phyloP scores from a whole-genome alignment of 2,797 vertebrate species.

The Falco biarmicus region DNA sequence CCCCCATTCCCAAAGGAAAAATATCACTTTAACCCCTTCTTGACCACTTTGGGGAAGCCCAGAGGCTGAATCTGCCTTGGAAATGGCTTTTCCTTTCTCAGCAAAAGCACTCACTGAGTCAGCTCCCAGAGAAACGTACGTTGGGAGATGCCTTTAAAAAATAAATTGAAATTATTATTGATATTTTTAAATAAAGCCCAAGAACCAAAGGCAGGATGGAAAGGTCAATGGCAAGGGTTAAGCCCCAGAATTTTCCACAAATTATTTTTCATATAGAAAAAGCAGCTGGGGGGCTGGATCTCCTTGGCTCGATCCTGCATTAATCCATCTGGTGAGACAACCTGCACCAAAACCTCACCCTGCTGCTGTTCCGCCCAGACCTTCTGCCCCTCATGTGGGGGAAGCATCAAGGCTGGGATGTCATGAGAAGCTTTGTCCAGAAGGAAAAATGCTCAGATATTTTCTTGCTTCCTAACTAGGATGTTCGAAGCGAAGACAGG shows the following conservation, averaged over 20 bases:
- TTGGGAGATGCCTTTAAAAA: background rate
- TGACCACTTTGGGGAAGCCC: fast-evolving
- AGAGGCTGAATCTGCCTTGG: background rate
- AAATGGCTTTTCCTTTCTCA: background rate
- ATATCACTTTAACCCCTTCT: background rate
- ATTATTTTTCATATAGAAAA: background rate
- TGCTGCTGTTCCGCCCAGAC: background rate
- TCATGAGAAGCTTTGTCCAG: background rate
- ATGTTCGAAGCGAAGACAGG: fast-evolving
- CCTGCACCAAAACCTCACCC: background rate
- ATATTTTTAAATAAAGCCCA: background rate
- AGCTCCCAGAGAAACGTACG: background rate
- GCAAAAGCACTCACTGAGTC: background rate
- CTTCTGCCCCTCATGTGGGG: background rate
- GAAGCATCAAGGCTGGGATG: background rate
- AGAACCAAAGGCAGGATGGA: background rate
- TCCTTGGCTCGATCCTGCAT: background rate
- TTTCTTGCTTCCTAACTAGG: background rate
- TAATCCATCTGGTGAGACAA: background rate
- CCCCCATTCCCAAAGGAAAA: background rate
- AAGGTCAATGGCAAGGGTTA: background rate
- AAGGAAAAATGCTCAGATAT: background rate
- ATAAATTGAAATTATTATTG: background rate
- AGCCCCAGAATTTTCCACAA: background rate
- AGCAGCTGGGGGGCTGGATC: background rate